These are phyloP conservation scores for Micoletzkya japonica DNA, from an alignment of 2,888 invertebrate genomes.

Conservation along the genomic window DNA sequence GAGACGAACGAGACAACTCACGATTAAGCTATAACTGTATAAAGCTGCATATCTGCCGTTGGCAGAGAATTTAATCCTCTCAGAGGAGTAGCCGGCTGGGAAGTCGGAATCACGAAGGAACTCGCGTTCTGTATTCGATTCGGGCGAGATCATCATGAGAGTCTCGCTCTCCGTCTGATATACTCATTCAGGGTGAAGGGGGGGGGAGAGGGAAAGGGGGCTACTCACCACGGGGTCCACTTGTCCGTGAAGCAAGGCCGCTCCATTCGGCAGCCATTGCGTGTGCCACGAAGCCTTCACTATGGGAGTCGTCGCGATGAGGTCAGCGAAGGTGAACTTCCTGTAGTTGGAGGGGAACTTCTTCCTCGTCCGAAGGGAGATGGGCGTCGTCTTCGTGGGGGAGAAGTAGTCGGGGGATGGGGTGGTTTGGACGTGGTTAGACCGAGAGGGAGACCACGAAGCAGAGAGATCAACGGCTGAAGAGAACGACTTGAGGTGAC, in stretches of 20 bases:
- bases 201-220: background rate
- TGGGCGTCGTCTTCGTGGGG: slow-evolving; percentile 3
- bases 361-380: slow-evolving; percentile 25
- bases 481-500: slow-evolving; percentile 16
- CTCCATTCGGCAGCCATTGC: slow-evolving; percentile 37
- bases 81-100: slow-evolving; percentile 10
- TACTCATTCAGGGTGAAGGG: background rate
- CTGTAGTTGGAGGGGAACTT: slow-evolving; percentile 28
- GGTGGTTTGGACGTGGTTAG: slow-evolving; percentile 3
- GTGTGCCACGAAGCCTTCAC: slow-evolving; percentile 33
- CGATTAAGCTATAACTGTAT: too few species aligned
- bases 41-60: slow-evolving; percentile 22
- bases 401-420: slow-evolving; percentile 14
- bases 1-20: too few species aligned
- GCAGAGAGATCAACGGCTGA: slow-evolving; percentile 36
- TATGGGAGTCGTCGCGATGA: slow-evolving; percentile 38
- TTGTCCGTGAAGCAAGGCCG: slow-evolving; percentile 30
- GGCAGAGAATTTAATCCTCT: slow-evolving; percentile 16
- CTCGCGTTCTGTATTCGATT: slow-evolving; percentile 1
- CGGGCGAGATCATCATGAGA: slow-evolving; percentile 11
- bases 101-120: slow-evolving; percentile 13
- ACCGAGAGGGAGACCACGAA: background rate
- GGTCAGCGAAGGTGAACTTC: slow-evolving; percentile 39
- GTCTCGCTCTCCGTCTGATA: slow-evolving; percentile 13
- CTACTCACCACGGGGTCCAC: slow-evolving; percentile 12